Conservation (phyloP, 2,888 invertebrate genomes). For the Synanthedon andrenaeformis region DNA sequence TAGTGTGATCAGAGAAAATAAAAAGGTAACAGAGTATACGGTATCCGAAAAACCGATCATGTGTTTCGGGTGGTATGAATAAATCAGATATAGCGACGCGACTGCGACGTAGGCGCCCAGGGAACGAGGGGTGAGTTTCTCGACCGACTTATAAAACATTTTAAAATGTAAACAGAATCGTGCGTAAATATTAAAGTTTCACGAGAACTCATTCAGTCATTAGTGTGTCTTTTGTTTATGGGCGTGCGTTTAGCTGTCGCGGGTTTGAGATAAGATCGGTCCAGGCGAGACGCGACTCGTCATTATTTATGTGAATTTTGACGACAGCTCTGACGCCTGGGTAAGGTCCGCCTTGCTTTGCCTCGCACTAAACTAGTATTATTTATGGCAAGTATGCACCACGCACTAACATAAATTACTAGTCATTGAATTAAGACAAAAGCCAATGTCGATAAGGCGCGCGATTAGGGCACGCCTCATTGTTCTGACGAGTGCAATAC, state of each 20-base stretch:
- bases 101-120: slow-evolving; percentile 28
- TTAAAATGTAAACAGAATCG: slow-evolving; percentile 58
- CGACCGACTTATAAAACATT: slow-evolving; percentile 58
- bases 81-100: slow-evolving; percentile 59
- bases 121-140: slow-evolving; percentile 35
- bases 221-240: slow-evolving; percentile 61
- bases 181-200: slow-evolving; percentile 65
- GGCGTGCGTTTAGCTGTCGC: slow-evolving; percentile 52
- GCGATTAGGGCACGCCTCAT: slow-evolving; percentile 51
- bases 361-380: slow-evolving; percentile 49
- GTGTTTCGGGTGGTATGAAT: slow-evolving; percentile 65
- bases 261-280: slow-evolving; percentile 47
- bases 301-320: slow-evolving; percentile 68
- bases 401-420: slow-evolving; percentile 48
- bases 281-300: slow-evolving; percentile 38
- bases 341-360: slow-evolving; percentile 11
- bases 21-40: slow-evolving; percentile 37
- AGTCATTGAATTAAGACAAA: slow-evolving; percentile 65
- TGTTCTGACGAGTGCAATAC: slow-evolving; percentile 50
- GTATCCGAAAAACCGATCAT: slow-evolving; percentile 57
- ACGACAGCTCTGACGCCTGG: slow-evolving; percentile 39
- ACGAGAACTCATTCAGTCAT: slow-evolving; percentile 65
- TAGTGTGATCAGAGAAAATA: slow-evolving; percentile 13
- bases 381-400: slow-evolving; percentile 54
- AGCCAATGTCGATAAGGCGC: slow-evolving; percentile 50